A percentile compares a stretch with the other conserved stretches of the same genome.
These are phyloP conservation scores for Miichthys miiuy DNA, from an alignment of 2,797 vertebrate genomes.

Conservation along the genomic window DNA sequence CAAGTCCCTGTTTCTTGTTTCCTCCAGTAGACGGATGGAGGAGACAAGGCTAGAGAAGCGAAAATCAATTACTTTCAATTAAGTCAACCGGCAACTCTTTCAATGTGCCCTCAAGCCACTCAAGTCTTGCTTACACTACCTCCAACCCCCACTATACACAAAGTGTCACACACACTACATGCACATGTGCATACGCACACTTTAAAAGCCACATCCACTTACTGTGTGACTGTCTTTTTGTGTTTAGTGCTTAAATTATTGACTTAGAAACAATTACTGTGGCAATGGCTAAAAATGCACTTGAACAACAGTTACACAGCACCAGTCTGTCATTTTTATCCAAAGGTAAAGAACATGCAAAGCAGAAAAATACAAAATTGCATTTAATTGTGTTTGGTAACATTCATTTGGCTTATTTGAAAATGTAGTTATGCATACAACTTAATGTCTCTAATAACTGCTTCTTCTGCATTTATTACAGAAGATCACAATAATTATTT, in stretches of 20 bases:
- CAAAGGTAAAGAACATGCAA: constrained; percentile 35
- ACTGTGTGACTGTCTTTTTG: constrained; percentile 51
- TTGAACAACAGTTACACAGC: constrained; percentile 5
- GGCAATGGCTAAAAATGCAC: constrained; percentile 46
- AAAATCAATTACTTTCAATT: constrained; percentile 84
- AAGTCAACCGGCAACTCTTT: constrained; percentile 79
- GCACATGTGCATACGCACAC: constrained; percentile 31
- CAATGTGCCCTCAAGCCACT: constrained; percentile 72
- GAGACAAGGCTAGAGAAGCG: constrained; percentile 63
- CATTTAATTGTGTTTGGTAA: constrained; percentile 28
- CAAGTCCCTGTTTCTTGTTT: constrained; percentile 64
- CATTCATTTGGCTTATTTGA: not conserved
- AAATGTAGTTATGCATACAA: constrained; percentile 8
- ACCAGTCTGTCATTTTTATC: constrained; percentile 25
- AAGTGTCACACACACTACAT: constrained; percentile 55
- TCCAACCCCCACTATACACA: constrained; percentile 56
- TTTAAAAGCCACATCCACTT: constrained; percentile 56
- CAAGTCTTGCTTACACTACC: constrained; percentile 63
- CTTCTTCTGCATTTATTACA: not conserved
- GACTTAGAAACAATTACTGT: constrained; percentile 53
- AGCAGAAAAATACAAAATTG: constrained; percentile 23
- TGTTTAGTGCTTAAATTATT: constrained; percentile 61
- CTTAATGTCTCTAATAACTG: not conserved
- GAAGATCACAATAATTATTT: not conserved
- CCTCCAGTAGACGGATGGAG: constrained; percentile 60